Percentiles rank a stretch among this genome's conserved stretches.
Evolutionary conservation across 2,888 invertebrate genomes (phyloP).

Genomic region (Drosophila leonis): DNA sequence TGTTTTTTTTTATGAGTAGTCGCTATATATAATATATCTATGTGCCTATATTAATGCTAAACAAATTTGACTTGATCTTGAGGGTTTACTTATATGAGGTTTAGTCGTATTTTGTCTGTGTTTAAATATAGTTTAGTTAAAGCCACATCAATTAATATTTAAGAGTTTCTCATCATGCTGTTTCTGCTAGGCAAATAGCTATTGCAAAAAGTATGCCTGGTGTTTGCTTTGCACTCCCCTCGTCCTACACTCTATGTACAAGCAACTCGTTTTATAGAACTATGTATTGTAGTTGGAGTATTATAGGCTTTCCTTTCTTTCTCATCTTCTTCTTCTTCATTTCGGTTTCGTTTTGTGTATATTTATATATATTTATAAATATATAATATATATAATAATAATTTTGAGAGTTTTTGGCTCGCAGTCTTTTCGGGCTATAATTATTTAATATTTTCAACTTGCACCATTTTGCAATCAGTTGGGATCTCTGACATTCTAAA

Average conservation of each 20-base stretch:
- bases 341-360: constrained; percentile 33
- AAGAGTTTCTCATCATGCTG: constrained; percentile 42
- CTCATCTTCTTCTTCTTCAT: constrained; percentile 16
- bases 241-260: constrained; percentile 28
- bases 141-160: constrained; percentile 76
- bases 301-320: constrained; percentile 34
- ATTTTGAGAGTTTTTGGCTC: constrained; percentile 82
- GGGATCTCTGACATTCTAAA: constrained; percentile 62
- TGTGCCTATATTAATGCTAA: constrained; percentile 56
- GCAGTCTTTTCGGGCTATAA: constrained; percentile 81
- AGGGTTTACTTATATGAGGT: constrained; percentile 53
- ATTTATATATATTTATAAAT: constrained; percentile 7
- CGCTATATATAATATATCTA: constrained; percentile 11
- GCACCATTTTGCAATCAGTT: constrained; percentile 38
- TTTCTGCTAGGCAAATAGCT: constrained; percentile 51
- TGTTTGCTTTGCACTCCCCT: constrained; percentile 46
- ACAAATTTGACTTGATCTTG: constrained; percentile 70
- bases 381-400: constrained; percentile 53
- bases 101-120: constrained; percentile 26
- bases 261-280: constrained; percentile 20
- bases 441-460: constrained; percentile 55
- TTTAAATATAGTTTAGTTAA: constrained; percentile 63
- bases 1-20: constrained; percentile 48
- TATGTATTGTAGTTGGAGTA: constrained; percentile 25
- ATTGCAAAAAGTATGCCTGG: constrained; percentile 59